Conservation (phyloP, 2,113 vertebrate genomes). For the Bufo gargarizans region DNA sequence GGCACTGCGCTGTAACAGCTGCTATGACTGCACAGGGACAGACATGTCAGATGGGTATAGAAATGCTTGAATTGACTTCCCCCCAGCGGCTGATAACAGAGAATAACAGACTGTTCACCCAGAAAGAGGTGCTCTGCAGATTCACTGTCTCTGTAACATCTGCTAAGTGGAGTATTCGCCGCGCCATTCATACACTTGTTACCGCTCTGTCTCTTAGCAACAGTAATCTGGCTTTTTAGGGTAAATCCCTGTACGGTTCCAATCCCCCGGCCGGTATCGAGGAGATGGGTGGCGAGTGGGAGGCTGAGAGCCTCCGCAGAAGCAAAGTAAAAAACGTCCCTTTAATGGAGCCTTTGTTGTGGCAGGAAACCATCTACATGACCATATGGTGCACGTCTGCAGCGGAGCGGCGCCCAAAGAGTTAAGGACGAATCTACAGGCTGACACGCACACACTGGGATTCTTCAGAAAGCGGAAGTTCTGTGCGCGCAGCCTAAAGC, state of each 20-base stretch:
- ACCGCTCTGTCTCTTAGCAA: background rate
- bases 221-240: background rate
- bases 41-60: no score
- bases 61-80: no score
- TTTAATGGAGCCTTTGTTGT: constrained; percentile 10
- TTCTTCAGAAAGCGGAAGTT: no score
- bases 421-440: no score
- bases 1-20: background rate
- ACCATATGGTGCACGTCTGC: background rate
- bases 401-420: background rate
- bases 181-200: background rate
- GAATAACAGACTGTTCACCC: background rate
- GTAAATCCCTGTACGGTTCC: background rate
- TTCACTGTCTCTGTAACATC: background rate
- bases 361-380: background rate
- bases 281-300: background rate
- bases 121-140: background rate
- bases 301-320: background rate
- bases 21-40: no score
- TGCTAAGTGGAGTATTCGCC: background rate
- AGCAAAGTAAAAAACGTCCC: background rate
- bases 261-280: background rate
- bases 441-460: no score
- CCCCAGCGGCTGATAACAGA: background rate
- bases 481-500: no score